These are phyloP conservation scores for Tinamus guttatus DNA, from an alignment of 2,113 vertebrate genomes.

Conservation along the genomic window DNA sequence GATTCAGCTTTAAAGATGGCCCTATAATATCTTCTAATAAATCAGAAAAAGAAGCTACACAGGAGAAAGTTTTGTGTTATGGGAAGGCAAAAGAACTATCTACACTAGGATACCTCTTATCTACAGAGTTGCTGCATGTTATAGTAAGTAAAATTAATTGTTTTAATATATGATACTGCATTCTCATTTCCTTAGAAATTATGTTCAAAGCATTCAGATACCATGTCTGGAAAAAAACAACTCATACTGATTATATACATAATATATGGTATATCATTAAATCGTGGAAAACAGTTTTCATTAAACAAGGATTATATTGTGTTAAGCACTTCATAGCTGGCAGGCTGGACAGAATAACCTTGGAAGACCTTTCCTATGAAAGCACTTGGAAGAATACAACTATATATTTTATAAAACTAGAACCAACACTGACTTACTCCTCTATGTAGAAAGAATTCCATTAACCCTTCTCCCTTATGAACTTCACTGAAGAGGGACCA, in stretches of 20 bases:
- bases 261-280: neutral
- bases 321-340: neutral
- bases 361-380: neutral
- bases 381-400: neutral
- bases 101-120: neutral
- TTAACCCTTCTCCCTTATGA: neutral
- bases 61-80: neutral
- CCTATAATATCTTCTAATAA: neutral
- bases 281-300: neutral
- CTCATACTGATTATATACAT: neutral
- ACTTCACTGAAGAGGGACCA: neutral
- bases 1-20: neutral
- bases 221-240: neutral
- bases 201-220: neutral
- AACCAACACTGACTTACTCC: neutral
- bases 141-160: neutral
- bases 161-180: neutral
- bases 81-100: neutral
- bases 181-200: neutral
- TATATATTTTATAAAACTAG: neutral
- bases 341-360: neutral
- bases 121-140: neutral
- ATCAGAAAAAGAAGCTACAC: neutral
- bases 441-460: accelerated
- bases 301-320: neutral